Conservation (phyloP, 2,797 vertebrate species). For the Hozukius guyotensis region DNA sequence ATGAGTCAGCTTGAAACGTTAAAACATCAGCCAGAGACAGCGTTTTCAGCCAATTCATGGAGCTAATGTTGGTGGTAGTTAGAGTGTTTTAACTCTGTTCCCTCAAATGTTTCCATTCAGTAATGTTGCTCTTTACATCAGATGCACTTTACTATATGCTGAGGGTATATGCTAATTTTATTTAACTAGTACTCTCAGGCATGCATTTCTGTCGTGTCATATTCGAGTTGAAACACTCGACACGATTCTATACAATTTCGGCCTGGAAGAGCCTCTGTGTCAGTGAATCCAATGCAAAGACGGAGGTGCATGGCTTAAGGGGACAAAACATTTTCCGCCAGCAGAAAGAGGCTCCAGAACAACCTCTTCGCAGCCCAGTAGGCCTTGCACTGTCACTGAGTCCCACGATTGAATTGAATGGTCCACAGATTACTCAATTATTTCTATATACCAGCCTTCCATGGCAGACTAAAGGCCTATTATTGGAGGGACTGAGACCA, state of each 20-base stretch:
- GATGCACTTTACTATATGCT: constrained; percentile 9
- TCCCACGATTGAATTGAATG: constrained; percentile 86
- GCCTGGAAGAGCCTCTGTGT: constrained; percentile 72
- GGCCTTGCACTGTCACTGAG: constrained; percentile 77
- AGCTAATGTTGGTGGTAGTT: not conserved
- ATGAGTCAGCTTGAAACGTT: not conserved
- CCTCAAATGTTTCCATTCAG: not conserved
- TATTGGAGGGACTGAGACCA: constrained; percentile 87
- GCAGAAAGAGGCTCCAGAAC: constrained; percentile 73
- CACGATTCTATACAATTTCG: constrained; percentile 48
- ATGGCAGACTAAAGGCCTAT: constrained; percentile 88
- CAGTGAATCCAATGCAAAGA: constrained; percentile 67
- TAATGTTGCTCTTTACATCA: constrained; percentile 2
- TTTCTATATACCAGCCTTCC: constrained; percentile 87
- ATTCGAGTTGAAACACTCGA: constrained; percentile 54
- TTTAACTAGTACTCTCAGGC: constrained; percentile 54
- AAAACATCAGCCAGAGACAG: not conserved
- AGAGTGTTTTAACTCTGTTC: not conserved
- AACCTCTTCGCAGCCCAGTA: constrained; percentile 75
- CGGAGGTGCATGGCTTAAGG: constrained; percentile 70
- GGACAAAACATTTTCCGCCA: constrained; percentile 77
- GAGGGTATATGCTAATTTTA: constrained; percentile 22
- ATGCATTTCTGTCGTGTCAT: constrained; percentile 54
- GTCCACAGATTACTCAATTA: constrained; percentile 90
- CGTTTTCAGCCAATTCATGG: not conserved